A percentile compares a stretch with the other conserved stretches of the same genome.
Evolutionary conservation across 1,140 invertebrate species (phyloP).

Genomic region (Solen grandis): DNA sequence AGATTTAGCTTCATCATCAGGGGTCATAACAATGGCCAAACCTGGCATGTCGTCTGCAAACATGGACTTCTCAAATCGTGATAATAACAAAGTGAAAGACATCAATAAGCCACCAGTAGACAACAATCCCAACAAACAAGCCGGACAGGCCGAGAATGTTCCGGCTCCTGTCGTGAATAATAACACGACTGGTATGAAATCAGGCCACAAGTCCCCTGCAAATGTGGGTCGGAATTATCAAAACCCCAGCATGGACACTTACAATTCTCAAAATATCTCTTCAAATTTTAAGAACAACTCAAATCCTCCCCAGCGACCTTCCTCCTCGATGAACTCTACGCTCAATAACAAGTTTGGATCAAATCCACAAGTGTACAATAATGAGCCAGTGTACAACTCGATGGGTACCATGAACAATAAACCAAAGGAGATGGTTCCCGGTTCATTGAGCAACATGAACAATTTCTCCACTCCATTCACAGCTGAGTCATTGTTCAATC

Average conservation of each 20-base stretch:
- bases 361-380: neutral
- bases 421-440: slow-evolving; percentile 27
- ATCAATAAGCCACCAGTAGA: too few relatives aligned
- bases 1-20: neutral
- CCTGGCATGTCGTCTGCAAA: neutral
- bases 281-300: neutral
- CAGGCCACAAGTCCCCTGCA: too few relatives aligned
- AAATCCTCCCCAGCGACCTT: slow-evolving; percentile 13
- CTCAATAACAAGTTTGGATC: slow-evolving; percentile 38
- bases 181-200: too few relatives aligned
- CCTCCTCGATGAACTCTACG: slow-evolving; percentile 40
- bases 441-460: slow-evolving; percentile 37
- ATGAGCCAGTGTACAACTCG: slow-evolving; percentile 30
- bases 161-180: too few relatives aligned
- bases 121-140: too few relatives aligned
- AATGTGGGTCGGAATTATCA: too few relatives aligned
- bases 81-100: too few relatives aligned
- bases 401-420: slow-evolving; percentile 54
- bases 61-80: neutral
- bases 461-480: slow-evolving; percentile 58
- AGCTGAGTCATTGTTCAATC: slow-evolving; percentile 62
- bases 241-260: too few relatives aligned
- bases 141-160: too few relatives aligned
- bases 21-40: neutral
- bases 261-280: too few relatives aligned